Base-by-base conservation (phyloP, 2,797 vertebrate species). In the Euthynnus affinis region DNA sequence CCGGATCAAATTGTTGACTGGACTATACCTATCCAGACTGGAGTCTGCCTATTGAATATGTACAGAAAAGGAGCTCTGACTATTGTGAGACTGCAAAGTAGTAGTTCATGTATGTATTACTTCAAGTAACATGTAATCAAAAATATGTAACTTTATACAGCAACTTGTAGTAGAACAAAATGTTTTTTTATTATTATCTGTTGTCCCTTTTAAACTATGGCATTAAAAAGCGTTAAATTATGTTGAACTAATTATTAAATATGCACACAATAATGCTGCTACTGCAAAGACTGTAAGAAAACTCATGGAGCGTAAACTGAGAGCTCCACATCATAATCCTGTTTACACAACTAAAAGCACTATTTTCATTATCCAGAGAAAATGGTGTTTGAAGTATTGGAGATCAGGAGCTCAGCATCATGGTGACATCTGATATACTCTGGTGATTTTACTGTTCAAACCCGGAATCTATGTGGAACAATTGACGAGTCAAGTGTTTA, bases 261-360 rank as follows among this genome's bases (percentile, higher is more conserved):
- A 65, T 66, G 32, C 68, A 71, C 22, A 71, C 18, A 76, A 61
- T 34, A 42, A 62, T 48, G 42, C 9, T 17, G 40, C 57, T 53
- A 20, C 22, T 46, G 62, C 27, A 58, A 53, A 66, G n/a, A 63
- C 44, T 68, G 53, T 48, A 59, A 65, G 42, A 46, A 27, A 29
- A n/a, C 12, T 32, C 20, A 71, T 20, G 32, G 40, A 27, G 25
- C 23, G 29, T 55, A 57, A 63, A 69, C 40, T 37, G n/a, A 76
- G 49, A 64, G 60, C 49, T 37, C 8, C 23, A 70, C 48, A 57
- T 84, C 68, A 64, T 83, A 84, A 84, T 81, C 72, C 53, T 76
- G 46, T 86, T 84, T 56, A 73, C 46, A 63, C 32, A 74, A 51
- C 61, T 75, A 66, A 71, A 48, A 42, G 51, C 60, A 40, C 61